Conservation (phyloP, 2,888 invertebrate species). For the Rotaria socialis region DNA sequence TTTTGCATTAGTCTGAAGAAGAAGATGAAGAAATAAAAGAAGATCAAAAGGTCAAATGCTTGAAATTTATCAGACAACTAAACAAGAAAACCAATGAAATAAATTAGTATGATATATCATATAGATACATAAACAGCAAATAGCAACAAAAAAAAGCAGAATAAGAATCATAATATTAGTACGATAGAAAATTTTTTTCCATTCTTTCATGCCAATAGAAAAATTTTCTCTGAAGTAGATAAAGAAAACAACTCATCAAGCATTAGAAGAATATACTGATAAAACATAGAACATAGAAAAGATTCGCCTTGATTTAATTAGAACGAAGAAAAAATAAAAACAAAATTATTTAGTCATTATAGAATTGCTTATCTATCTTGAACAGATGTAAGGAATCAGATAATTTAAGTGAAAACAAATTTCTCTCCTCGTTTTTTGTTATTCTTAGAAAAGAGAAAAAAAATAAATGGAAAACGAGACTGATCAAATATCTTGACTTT, state of each 20-base stretch:
- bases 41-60: constrained; percentile 29
- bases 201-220: too few relatives aligned
- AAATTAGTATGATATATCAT: not conserved
- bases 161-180: too few relatives aligned
- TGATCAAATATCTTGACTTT: constrained; percentile 5
- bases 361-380: not conserved
- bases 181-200: too few relatives aligned
- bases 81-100: not conserved
- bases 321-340: too few relatives aligned
- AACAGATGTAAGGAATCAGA: not conserved
- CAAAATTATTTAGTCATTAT: too few relatives aligned
- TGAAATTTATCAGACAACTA: constrained; percentile 12
- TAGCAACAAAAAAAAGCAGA: not conserved
- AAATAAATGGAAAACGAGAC: not conserved
- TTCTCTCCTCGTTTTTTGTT: not conserved
- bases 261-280: too few relatives aligned
- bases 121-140: not conserved
- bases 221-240: too few relatives aligned
- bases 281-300: too few relatives aligned
- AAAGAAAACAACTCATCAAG: too few relatives aligned
- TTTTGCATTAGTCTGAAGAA: not conserved
- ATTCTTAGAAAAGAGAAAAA: not conserved
- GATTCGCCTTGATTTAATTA: too few relatives aligned
- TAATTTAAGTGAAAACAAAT: not conserved
- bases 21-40: not conserved